A percentile compares a stretch with the other conserved stretches of the same genome.
phyloP scores from a whole-genome alignment of 92 coral and sea anemone genomes.

The Epizoanthus ramosus region DNA sequence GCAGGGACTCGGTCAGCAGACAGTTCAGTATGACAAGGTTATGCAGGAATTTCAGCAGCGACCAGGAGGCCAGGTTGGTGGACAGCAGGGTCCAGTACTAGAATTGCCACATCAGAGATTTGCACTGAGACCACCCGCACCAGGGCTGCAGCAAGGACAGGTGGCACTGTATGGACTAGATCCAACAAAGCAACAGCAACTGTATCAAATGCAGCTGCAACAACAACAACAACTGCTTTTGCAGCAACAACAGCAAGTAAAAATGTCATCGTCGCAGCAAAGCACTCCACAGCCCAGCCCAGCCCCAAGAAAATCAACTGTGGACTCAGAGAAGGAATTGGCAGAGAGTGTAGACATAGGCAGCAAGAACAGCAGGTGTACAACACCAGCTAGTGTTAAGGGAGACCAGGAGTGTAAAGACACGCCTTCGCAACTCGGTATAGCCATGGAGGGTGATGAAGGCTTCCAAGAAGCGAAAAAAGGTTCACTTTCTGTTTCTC shows the following conservation, averaged over 20 bases:
- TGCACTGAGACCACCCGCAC: constrained; percentile 78
- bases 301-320: constrained; percentile 38
- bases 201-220: constrained; percentile 71
- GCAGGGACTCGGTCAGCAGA: constrained; percentile 86
- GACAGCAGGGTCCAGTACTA: constrained; percentile 63
- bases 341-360: neutral
- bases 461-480: neutral
- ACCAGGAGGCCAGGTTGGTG: constrained; percentile 61
- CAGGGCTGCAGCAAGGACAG: constrained; percentile 66
- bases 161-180: constrained; percentile 74
- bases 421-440: neutral
- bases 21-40: constrained; percentile 78
- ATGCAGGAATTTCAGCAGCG: constrained; percentile 88
- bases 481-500: neutral
- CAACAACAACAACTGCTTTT: constrained; percentile 87
- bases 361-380: constrained; percentile 3
- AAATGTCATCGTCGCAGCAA: constrained; percentile 59
- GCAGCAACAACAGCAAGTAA: constrained; percentile 83
- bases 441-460: constrained; percentile 1
- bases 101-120: constrained; percentile 90
- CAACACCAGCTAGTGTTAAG: neutral
- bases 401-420: neutral
- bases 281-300: constrained; percentile 43
- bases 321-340: neutral
- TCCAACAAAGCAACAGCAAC: constrained; percentile 63